phyloP scores from a whole-genome alignment of 2,113 vertebrate genomes.

The Platichthys flesus region DNA sequence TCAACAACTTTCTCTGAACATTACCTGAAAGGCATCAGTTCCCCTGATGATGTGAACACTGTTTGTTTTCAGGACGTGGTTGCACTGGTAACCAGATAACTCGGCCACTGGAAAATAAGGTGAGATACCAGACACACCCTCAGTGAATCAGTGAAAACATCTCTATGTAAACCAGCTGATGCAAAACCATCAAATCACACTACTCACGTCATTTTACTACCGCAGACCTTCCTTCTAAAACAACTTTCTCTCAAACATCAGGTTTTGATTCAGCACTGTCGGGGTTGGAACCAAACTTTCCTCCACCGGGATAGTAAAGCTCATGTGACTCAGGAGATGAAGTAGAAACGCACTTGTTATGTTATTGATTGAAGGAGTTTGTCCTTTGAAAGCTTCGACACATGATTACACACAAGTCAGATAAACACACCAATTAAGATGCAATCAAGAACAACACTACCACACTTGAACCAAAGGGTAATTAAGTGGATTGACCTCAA shows the following conservation, averaged over 20 bases:
- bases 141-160: no score
- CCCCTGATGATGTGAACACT: conserved; percentile 4
- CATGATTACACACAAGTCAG: neutral
- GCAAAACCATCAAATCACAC: neutral
- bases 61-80: conserved; percentile 11
- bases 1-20: conserved; percentile 9
- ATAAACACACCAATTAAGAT: neutral
- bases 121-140: conserved; percentile 16
- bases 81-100: conserved; percentile 17
- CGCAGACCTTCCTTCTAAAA: no score
- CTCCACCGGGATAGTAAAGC: neutral
- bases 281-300: neutral
- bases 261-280: neutral
- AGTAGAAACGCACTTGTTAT: neutral
- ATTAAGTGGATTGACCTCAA: neutral
- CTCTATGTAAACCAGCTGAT: neutral
- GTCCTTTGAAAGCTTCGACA: neutral
- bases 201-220: neutral
- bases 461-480: neutral
- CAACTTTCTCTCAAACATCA: no score
- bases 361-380: neutral
- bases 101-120: conserved; percentile 18
- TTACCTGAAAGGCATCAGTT: neutral
- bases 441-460: neutral
- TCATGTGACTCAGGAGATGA: neutral